These are phyloP conservation scores for Hyperoplus lanceolatus DNA, from an alignment of 2,797 vertebrate species.

Conservation along the genomic window DNA sequence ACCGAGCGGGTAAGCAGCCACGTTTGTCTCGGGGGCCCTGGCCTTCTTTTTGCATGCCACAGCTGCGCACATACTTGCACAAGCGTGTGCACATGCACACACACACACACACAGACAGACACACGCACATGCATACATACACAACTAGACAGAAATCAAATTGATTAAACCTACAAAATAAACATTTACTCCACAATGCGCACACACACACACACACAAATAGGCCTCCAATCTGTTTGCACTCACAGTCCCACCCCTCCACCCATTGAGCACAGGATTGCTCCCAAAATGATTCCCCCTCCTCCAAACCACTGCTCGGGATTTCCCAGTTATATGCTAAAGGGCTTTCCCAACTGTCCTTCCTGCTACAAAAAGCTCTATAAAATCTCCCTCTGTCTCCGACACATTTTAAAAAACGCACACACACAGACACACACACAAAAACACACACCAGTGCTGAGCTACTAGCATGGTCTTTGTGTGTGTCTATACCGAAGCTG, in stretches of 20 bases:
- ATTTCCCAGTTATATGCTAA: conserved; percentile 60
- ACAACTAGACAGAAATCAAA: conserved; percentile 47
- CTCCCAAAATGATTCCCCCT: conserved; percentile 45
- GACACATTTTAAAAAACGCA: neutral
- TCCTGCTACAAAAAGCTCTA: conserved; percentile 10
- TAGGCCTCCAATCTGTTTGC: conserved; percentile 18
- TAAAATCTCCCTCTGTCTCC: neutral
- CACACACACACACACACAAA: conserved; percentile 18
- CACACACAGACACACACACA: conserved; percentile 1
- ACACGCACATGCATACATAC: conserved; percentile 24
- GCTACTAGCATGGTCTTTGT: conserved; percentile 18
- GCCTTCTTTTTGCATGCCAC: conserved; percentile 84
- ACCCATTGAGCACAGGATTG: conserved; percentile 33
- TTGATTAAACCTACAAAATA: conserved; percentile 51
- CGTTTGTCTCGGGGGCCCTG: conserved; percentile 84
- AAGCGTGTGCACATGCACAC: conserved; percentile 3
- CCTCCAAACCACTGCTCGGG: conserved; percentile 55
- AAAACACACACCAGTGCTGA: neutral
- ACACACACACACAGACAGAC: conserved; percentile 7
- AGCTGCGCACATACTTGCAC: conserved; percentile 62
- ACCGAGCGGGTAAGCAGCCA: conserved; percentile 80
- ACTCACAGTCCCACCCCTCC: conserved; percentile 26
- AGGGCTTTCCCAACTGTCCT: conserved; percentile 53
- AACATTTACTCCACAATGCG: conserved; percentile 43
- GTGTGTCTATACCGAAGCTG: conserved; percentile 9